Base-by-base conservation (phyloP, 2,888 invertebrate species). In the Harpalus rufipes region DNA sequence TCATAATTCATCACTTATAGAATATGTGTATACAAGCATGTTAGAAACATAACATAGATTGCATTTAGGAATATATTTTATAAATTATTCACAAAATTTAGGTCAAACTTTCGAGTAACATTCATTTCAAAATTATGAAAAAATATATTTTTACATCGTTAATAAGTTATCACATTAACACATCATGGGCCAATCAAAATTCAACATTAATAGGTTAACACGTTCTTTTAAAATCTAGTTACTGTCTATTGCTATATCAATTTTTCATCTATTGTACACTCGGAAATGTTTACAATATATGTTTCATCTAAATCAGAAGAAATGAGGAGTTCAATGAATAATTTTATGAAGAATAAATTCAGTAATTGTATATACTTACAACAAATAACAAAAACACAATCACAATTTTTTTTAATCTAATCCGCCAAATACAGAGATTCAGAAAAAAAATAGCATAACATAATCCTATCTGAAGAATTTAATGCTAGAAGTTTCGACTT, bases 1-100 rank as follows among this genome's bases (percentile, higher is more conserved):
- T 7, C 25, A 21, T 44, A 63, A 59, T 25, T 68, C 18, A 81
- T 63, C n/a, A 68, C 14, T 21, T 21, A n/a, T 16, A 16, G 58
- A 59, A 14, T 14, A 14, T 59, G 59, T 16, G 21, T 61, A 80
- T 80, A 61, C 63, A 81, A 81, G 68, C 65, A 63, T 81, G 21
- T 82, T 82, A 32, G n/a, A 39, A 51, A 72, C 32, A 65, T 81
- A 63, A 44, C 25, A 72, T 82, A 72, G 82, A 56, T 82, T 72
- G 72, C 72, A 82, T 82, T 82, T 82, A 82, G 82, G 56, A 72
- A 82, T 72, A 32, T 72, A 82, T 14, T 78, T 80, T 72, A 72
- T 82, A 51, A 58, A 82, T 82, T 72, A 82, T 81, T 81, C 65
- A 81, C 81, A 81, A 81, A 21, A 79, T 81, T 61, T 59, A 59